These are phyloP conservation scores for Beris chalybata DNA, from an alignment of 2,888 invertebrate species.

Conservation along the genomic window DNA sequence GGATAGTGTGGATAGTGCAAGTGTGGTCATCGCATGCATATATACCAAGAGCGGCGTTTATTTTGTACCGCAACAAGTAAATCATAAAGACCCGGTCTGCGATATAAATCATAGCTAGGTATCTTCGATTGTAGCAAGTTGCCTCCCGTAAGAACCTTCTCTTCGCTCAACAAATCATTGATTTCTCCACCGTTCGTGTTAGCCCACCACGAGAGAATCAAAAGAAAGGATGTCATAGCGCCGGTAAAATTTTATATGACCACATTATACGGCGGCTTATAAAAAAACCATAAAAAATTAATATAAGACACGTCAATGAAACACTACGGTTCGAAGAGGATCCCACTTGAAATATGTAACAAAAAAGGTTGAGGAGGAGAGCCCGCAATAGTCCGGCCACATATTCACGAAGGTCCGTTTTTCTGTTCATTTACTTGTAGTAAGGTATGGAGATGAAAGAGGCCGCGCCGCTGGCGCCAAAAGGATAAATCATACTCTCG, in stretches of 20 bases:
- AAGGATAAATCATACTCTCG: conserved; percentile 39
- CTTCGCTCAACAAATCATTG: conserved; percentile 3
- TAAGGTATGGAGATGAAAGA: conserved; percentile 35
- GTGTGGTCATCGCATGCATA: no score
- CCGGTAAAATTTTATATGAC: conserved; percentile 28
- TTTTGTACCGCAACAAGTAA: no score
- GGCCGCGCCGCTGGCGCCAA: conserved; percentile 40
- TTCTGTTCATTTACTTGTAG: conserved; percentile 3
- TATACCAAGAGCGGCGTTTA: no score
- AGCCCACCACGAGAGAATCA: conserved; percentile 24
- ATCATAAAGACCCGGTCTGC: no score
- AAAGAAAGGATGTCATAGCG: conserved; percentile 20
- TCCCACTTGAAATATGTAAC: conserved; percentile 22
- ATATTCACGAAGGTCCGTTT: conserved; percentile 18
- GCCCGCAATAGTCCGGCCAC: conserved; percentile 19
- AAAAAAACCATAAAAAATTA: conserved; percentile 28
- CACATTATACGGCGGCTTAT: conserved; percentile 20
- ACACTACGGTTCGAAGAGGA: background rate
- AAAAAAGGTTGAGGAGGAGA: conserved; percentile 28
- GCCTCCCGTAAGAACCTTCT: background rate
- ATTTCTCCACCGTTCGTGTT: background rate
- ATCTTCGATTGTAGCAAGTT: background rate
- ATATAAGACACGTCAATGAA: conserved; percentile 24
- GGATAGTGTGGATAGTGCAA: no score
- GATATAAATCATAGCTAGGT: conserved; percentile 15